Conservation (phyloP, 1,140 invertebrate species). For the Penaeus japonicus region DNA sequence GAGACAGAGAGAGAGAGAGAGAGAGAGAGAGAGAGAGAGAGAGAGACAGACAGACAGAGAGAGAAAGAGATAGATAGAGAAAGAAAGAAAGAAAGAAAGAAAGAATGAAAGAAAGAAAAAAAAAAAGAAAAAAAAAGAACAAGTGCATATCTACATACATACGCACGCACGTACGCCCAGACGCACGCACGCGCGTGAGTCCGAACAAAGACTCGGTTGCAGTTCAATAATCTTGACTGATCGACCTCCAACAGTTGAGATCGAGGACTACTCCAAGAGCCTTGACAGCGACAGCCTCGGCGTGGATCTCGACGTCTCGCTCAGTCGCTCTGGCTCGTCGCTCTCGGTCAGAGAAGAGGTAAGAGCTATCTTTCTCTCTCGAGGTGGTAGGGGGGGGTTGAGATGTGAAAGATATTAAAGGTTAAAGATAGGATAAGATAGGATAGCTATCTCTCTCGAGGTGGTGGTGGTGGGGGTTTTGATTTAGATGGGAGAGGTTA, state of each 20-base stretch:
- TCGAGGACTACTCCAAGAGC: constrained; percentile 58
- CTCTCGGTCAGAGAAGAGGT: constrained; percentile 59
- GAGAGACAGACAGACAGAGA: too few relatives aligned
- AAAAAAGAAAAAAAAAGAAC: not conserved
- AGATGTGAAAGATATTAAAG: too few relatives aligned
- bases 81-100: not conserved
- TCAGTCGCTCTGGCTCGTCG: constrained; percentile 57
- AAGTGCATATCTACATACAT: not conserved
- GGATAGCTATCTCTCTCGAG: too few relatives aligned
- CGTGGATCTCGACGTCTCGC: constrained; percentile 47
- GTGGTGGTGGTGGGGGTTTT: too few relatives aligned
- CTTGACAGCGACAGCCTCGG: constrained; percentile 57
- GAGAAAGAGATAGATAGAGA: not conserved
- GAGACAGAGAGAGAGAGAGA: too few relatives aligned
- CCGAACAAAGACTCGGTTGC: not conserved
- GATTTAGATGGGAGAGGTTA: too few relatives aligned
- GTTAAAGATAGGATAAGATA: too few relatives aligned
- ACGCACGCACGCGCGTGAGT: not conserved
- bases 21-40: too few relatives aligned
- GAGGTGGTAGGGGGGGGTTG: not conserved
- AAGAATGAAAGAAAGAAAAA: not conserved
- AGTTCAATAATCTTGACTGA: not conserved
- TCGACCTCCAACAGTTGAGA: constrained; percentile 36
- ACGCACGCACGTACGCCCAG: not conserved
- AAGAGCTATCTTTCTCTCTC: not conserved